These are phyloP conservation scores for Scytalopus superciliaris DNA, from an alignment of 2,113 vertebrate species.

Conservation along the genomic window DNA sequence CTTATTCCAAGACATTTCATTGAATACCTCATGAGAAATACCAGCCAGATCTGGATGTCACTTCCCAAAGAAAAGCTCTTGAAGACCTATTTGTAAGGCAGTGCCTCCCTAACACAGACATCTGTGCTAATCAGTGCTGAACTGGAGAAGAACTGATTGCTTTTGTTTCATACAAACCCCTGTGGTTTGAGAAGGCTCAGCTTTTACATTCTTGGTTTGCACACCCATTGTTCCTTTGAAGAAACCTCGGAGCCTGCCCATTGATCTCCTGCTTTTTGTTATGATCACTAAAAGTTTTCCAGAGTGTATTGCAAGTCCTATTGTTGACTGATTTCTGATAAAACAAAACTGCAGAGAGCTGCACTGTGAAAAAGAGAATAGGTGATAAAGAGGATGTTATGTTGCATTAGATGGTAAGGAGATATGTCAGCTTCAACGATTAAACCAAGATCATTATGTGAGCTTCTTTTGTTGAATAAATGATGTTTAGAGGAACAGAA, in stretches of 20 bases:
- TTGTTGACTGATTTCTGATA: slow-evolving; percentile 16
- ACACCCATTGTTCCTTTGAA: background rate
- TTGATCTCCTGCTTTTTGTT: slow-evolving; percentile 18
- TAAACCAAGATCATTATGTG: slow-evolving; percentile 28
- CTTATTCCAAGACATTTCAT: background rate
- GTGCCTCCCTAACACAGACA: background rate
- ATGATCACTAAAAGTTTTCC: background rate
- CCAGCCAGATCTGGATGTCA: background rate
- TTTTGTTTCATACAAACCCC: background rate
- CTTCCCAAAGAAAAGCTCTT: background rate
- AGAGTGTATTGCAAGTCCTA: background rate
- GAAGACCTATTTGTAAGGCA: background rate
- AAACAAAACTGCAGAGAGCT: background rate
- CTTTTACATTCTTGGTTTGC: background rate
- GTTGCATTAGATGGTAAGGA: slow-evolving; percentile 14
- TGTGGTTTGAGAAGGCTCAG: background rate
- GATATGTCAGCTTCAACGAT: slow-evolving; percentile 39
- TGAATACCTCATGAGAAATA: background rate
- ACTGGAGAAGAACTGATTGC: background rate
- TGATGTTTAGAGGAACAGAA: slow-evolving; percentile 37
- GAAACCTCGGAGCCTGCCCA: background rate
- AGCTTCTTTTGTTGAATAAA: slow-evolving; percentile 61
- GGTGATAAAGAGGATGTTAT: slow-evolving; percentile 49
- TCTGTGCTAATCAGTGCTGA: slow-evolving; percentile 9
- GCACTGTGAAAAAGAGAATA: slow-evolving; percentile 26